Evolutionary conservation across 2,888 invertebrate species (phyloP).

Genomic region (Drosophila yooni): DNA sequence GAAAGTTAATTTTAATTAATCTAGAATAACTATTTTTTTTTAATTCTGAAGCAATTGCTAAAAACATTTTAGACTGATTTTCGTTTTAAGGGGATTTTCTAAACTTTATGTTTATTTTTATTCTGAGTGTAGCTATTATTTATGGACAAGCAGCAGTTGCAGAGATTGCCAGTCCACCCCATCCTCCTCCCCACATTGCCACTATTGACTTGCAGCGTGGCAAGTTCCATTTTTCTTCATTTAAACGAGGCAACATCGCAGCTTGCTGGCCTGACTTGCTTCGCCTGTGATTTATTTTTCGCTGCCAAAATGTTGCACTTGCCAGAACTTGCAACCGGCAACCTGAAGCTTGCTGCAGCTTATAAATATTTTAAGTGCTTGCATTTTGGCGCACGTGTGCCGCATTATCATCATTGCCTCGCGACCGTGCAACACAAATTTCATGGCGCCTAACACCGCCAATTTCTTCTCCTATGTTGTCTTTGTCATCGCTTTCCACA

Average conservation of each 20-base stretch:
- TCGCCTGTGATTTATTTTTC: conserved; percentile 69
- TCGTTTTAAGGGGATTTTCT: neutral
- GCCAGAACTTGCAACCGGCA: conserved; percentile 5
- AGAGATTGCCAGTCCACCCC: conserved; percentile 33
- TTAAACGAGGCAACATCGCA: conserved; percentile 53
- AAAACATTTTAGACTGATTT: neutral
- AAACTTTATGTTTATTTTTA: neutral
- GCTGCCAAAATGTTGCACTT: conserved; percentile 56
- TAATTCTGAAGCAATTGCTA: neutral
- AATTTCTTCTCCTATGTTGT: conserved; percentile 4
- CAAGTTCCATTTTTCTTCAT: conserved; percentile 72
- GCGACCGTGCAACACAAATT: conserved; percentile 37
- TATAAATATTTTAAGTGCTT: conserved; percentile 79
- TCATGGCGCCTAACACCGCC: conserved; percentile 23
- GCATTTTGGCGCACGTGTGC: conserved; percentile 79
- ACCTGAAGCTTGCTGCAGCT: conserved; percentile 49
- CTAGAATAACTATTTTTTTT: neutral
- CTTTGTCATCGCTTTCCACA: conserved; percentile 47
- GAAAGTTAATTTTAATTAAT: neutral
- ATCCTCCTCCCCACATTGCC: conserved; percentile 14
- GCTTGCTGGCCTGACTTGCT: conserved; percentile 30
- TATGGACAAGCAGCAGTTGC: conserved; percentile 50
- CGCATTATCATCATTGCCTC: conserved; percentile 70
- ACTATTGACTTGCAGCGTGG: conserved; percentile 44
- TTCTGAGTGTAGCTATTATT: conserved; percentile 43